A percentile compares a stretch with the other conserved stretches of the same genome.
phyloP scores from a whole-genome alignment of 2,888 invertebrate genomes.

The Melinopterus prodromus region DNA sequence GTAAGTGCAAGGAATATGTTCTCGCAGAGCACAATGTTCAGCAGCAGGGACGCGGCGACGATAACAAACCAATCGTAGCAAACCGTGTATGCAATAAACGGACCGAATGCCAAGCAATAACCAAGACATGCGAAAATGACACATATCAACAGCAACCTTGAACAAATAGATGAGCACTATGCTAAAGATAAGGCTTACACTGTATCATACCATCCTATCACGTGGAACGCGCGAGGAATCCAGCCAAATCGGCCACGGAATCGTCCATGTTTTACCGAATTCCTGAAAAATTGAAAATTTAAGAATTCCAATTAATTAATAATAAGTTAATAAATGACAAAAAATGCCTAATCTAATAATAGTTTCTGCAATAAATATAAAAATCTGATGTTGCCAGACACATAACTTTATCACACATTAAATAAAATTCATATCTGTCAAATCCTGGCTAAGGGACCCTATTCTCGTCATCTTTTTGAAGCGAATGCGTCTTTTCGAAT shows the following conservation, averaged over 20 bases:
- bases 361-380: no score
- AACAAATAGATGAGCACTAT: not conserved
- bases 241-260: constrained; percentile 14
- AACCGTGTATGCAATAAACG: constrained; percentile 11
- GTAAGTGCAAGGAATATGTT: constrained; percentile 8
- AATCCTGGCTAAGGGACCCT: no score
- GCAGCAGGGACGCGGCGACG: not conserved
- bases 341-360: no score
- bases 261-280: constrained; percentile 14
- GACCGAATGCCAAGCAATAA: constrained; percentile 18
- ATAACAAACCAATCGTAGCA: constrained; percentile 9
- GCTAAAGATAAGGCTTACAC: not conserved
- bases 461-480: no score
- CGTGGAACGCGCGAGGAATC: not conserved
- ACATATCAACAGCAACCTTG: not conserved
- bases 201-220: not conserved
- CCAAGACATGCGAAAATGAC: not conserved
- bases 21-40: constrained; percentile 7
- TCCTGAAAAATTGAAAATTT: not conserved
- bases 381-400: no score
- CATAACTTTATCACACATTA: no score
- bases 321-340: no score
- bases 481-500: no score
- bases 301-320: no score
- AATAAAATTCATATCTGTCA: no score